Percentiles rank a stretch among this genome's conserved stretches.
Evolutionary conservation across 2,888 invertebrate species (phyloP).

Genomic region (Tachina fera): DNA sequence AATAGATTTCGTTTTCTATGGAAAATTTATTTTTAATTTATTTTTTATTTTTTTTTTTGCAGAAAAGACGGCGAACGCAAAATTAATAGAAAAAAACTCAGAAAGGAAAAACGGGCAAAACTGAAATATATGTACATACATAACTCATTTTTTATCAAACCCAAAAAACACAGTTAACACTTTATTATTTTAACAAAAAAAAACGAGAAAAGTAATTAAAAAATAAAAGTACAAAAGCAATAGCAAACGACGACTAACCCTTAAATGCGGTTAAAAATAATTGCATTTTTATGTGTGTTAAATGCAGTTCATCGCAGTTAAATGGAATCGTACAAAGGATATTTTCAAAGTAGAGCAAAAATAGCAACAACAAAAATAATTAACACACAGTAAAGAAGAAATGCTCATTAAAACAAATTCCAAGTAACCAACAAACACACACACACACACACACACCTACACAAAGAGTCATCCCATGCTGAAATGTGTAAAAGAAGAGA

Average conservation of each 20-base stretch:
- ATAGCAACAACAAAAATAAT: constrained; percentile 4
- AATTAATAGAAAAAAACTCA: no score
- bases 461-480: neutral
- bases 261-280: constrained; percentile 63
- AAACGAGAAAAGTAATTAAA: neutral
- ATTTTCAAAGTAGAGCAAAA: constrained; percentile 9
- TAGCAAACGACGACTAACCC: neutral
- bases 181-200: constrained; percentile 31
- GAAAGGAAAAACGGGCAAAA: no score
- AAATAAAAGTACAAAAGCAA: constrained; percentile 16
- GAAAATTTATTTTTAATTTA: no score
- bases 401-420: constrained; percentile 47
- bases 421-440: constrained; percentile 2
- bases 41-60: no score
- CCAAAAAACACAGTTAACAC: neutral
- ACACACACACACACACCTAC: neutral
- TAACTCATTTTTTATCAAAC: neutral
- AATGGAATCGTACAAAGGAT: constrained; percentile 39
- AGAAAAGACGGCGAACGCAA: no score
- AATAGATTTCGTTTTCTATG: no score
- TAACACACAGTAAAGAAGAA: constrained; percentile 37
- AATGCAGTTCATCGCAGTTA: constrained; percentile 45
- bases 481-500: neutral
- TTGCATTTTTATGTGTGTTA: constrained; percentile 69
- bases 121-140: no score